Evolutionary conservation across 2,888 invertebrate species (phyloP).

Genomic region (Microctonus brassicae): DNA sequence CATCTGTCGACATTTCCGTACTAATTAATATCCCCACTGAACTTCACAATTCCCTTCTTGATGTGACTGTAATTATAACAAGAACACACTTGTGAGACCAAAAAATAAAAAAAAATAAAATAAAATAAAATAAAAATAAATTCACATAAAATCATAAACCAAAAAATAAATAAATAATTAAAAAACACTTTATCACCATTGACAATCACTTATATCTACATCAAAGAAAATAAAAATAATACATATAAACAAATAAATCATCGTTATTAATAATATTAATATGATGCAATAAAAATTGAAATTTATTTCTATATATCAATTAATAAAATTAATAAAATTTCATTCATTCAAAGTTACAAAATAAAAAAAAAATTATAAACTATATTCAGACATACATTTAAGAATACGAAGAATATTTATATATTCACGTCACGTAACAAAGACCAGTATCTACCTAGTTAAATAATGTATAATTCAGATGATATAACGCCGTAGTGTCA

Average conservation of each 20-base stretch:
- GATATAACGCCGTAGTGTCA: conserved; percentile 44
- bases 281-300: neutral
- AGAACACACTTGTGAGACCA: conserved; percentile 25
- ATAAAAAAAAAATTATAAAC: conserved; percentile 11
- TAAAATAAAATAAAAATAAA: conserved; percentile 1
- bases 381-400: conserved; percentile 11
- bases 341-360: neutral
- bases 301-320: neutral
- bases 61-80: conserved; percentile 48
- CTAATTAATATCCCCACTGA: conserved; percentile 50
- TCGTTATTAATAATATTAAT: neutral
- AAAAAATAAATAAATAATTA: no score
- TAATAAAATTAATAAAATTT: neutral
- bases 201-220: no score
- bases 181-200: no score
- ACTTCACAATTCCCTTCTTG: conserved; percentile 38
- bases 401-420: conserved; percentile 39
- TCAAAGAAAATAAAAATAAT: conserved; percentile 1
- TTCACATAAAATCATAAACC: neutral
- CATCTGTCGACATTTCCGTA: conserved; percentile 26
- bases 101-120: conserved; percentile 22
- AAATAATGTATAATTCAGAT: conserved; percentile 52
- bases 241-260: neutral
- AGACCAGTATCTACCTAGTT: conserved; percentile 40
- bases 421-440: conserved; percentile 49